Evolutionary conservation across 2,797 vertebrate genomes (phyloP).

Genomic region (Chromis chromis): DNA sequence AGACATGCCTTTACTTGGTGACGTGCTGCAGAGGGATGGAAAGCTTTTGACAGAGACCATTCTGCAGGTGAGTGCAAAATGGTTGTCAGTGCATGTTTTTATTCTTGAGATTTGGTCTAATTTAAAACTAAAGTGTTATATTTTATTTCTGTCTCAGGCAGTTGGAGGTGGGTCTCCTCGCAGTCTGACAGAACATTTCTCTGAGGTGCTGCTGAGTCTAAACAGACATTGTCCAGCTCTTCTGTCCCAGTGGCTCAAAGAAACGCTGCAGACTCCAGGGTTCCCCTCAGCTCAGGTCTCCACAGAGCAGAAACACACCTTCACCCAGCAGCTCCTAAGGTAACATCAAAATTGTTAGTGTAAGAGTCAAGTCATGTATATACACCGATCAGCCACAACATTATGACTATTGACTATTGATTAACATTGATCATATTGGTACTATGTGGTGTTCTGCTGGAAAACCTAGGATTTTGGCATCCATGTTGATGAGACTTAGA

Average conservation of each 20-base stretch:
- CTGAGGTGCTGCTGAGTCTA: conserved; percentile 93
- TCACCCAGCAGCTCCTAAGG: conserved; percentile 96
- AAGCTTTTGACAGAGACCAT: conserved; percentile 92
- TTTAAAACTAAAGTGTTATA: not conserved
- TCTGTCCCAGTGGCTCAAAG: conserved; percentile 92
- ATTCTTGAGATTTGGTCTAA: not conserved
- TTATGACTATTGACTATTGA: too few species aligned
- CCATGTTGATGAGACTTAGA: too few species aligned
- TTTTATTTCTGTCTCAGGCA: conserved; percentile 79
- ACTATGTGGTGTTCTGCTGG: too few species aligned
- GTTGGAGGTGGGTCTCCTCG: conserved; percentile 91
- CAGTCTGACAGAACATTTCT: conserved; percentile 92
- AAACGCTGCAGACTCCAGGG: conserved; percentile 90
- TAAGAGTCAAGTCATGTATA: too few species aligned
- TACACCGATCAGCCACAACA: too few species aligned
- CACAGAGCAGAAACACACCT: conserved; percentile 92
- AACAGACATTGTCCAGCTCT: conserved; percentile 93
- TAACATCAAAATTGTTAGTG: conserved; percentile 56
- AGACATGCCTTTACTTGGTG: conserved; percentile 88
- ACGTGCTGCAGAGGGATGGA: conserved; percentile 92
- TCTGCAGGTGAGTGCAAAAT: conserved; percentile 87
- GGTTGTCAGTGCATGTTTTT: not conserved
- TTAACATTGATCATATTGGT: too few species aligned
- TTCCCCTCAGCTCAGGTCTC: conserved; percentile 92
- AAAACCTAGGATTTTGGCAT: too few species aligned